A percentile compares a stretch with the other conserved stretches of the same genome.
These are phyloP conservation scores for Poecilia latipinna DNA, from an alignment of 2,113 vertebrate genomes.

Conservation along the genomic window DNA sequence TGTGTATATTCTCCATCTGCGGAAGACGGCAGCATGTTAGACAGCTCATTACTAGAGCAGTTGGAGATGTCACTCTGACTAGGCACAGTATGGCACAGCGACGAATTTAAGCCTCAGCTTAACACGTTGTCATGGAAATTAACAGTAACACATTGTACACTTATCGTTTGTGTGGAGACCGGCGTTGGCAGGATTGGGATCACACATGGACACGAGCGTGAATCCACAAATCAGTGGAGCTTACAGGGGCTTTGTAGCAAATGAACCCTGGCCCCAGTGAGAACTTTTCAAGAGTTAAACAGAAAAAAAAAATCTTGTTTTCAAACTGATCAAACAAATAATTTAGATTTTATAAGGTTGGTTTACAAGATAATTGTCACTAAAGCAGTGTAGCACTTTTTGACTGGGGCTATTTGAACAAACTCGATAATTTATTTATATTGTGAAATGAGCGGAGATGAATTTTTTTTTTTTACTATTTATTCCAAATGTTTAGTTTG, in stretches of 20 bases:
- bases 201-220: slow-evolving; percentile 19
- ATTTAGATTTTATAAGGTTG: too few species aligned
- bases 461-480: not conserved
- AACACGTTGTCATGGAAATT: slow-evolving; percentile 78
- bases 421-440: not conserved
- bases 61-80: slow-evolving; percentile 74
- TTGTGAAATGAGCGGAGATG: not conserved
- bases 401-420: too few species aligned
- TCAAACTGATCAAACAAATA: not conserved
- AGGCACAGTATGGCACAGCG: slow-evolving; percentile 64
- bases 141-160: slow-evolving; percentile 62
- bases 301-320: slow-evolving; percentile 7
- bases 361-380: not conserved
- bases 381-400: not conserved
- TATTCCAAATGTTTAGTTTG: not conserved
- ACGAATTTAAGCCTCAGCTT: slow-evolving; percentile 61
- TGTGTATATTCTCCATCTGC: slow-evolving; percentile 60
- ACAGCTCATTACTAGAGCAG: slow-evolving; percentile 76
- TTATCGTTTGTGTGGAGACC: slow-evolving; percentile 43
- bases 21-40: slow-evolving; percentile 59
- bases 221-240: slow-evolving; percentile 24
- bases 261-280: slow-evolving; percentile 2
- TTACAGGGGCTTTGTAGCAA: slow-evolving; percentile 5
- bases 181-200: slow-evolving; percentile 23
- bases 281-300: slow-evolving; percentile 13